Evolutionary conservation across 2,888 invertebrate genomes (phyloP), one percentile per base, ranked within the genome.

Genomic region (Tetragonisca angustula): DNA sequence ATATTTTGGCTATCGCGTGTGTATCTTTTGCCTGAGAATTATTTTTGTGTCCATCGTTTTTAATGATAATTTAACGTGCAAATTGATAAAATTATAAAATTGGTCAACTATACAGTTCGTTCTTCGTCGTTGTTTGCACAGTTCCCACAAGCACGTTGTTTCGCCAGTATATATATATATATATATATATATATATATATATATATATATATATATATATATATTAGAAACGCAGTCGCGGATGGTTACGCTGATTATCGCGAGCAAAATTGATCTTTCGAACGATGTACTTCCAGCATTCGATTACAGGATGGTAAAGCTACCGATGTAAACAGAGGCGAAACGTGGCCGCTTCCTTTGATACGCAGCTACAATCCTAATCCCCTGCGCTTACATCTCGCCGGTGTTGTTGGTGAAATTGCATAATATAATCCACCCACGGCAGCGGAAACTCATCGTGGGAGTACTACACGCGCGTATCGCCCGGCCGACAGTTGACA

Each of bases 361-460:
- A 74, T 74, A 80, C 70, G 21, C 65, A 49, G 19, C 76, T 67
- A 71, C 80, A 73, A 85, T 65, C 74, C 85, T 85, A 85, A 85
- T 85, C 85, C 85, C 73, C 71, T 59, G 65, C 68, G 85, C 76
- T 80, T 76, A 56, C 70, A 74, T 76, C 67, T 43, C 69, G 76
- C 62, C 69, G 79, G n/a, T 67, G 69, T 21, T 67, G 73, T 32
- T 77, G 81, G 74, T 81, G 75, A 85, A 85, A 86, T 85, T 85
- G 86, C 75, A 68, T 65, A 81, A 85, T 77, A 76, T 69, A 70
- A 85, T 85, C 77, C 86, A 76, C 84, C 84, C 79, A 84, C 84
- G 84, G 49, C 6, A 32, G 83, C 50, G 65, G 67, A 76, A 72
- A 76, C 49, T 50, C 50, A 17, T 72, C 56, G 67, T 56, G 67